These are phyloP conservation scores for Drosophila cardini DNA, from an alignment of 1,140 invertebrate genomes.

Conservation along the genomic window DNA sequence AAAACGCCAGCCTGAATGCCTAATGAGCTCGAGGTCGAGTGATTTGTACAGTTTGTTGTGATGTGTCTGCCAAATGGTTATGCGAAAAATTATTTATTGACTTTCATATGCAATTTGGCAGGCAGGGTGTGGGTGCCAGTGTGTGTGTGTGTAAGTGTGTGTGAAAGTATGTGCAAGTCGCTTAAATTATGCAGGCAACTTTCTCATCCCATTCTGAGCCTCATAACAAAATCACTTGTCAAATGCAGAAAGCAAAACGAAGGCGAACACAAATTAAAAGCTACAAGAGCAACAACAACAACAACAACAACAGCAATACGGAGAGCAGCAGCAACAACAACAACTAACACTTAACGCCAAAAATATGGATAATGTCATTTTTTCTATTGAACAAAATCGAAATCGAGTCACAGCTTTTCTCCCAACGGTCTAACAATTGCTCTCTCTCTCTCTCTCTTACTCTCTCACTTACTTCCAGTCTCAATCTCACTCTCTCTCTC, in stretches of 20 bases:
- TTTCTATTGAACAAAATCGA: conserved; percentile 61
- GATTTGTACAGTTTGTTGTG: conserved; percentile 34
- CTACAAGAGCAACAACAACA: conserved; percentile 31
- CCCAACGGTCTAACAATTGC: not conserved
- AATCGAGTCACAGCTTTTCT: conserved; percentile 14
- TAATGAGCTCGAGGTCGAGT: conserved; percentile 60
- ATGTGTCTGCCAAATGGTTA: conserved; percentile 13
- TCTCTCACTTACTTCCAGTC: too few species aligned
- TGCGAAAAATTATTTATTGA: conserved; percentile 72
- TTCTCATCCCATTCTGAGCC: not conserved
- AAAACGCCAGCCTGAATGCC: conserved; percentile 60
- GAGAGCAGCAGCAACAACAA: conserved; percentile 16
- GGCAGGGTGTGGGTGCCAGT: conserved; percentile 25
- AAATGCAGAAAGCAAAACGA: conserved; percentile 53
- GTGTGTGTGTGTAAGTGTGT: conserved; percentile 24
- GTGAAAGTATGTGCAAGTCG: conserved; percentile 27
- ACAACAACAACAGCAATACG: conserved; percentile 9
- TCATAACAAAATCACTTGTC: conserved; percentile 62
- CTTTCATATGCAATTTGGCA: conserved; percentile 79
- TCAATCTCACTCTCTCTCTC: not conserved
- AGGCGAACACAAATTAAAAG: conserved; percentile 67
- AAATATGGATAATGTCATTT: conserved; percentile 82
- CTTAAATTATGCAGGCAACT: conserved; percentile 64
- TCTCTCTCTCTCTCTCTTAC: not conserved
- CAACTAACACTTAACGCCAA: conserved; percentile 71